Base-by-base conservation (phyloP, 2,888 invertebrate species). In the Oscheius sp. region DNA sequence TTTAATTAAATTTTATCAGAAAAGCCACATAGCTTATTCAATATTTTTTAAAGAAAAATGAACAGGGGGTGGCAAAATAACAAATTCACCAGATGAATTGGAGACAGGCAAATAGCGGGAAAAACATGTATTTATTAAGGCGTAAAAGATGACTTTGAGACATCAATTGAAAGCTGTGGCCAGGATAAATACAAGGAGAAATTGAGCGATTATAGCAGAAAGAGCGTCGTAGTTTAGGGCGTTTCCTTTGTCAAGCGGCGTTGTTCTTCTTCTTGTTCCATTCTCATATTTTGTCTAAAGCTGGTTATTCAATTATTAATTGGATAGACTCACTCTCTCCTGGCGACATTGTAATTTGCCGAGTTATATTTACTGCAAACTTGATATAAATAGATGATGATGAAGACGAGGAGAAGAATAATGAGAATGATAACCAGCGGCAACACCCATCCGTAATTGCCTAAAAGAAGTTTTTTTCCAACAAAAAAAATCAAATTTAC, bases 381-480 rank as follows among this genome's bases (percentile, higher is more conserved):
- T 27, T 79, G 75, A 61, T 82, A 83, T 3, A 75, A 61, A 74
- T 79, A 82, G 52, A 84, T 84, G 65, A 79, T 67, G 57, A 82
- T 63, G 72, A 82, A 75, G 42, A 84, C 73, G 10, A 84, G 76
- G 29, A 84, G 69, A n/a, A 84, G 75, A 55, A 76, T 82, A 58
- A 82, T 73, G 39, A 84, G 65, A 55, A 82, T 83, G 42, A 84
- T 73, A 25, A 82, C 73, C 27, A 84, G 71, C n/a, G 83, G 84
- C 5, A 78, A 72, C 42, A 84, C 52, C 84, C 84, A 84, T 15
- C 75, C 77, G 69, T 73, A 73, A 15, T 65, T 39, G 37, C 73
- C 84, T 83, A 69, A 50, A 72, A 67, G 17, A 5, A 17, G 12
- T 31, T 6, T 15, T 33, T 3, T 25, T 20, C 15, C 2, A 63